Evolutionary conservation across 2,888 invertebrate species (phyloP).

Genomic region (Torymus texanus): DNA sequence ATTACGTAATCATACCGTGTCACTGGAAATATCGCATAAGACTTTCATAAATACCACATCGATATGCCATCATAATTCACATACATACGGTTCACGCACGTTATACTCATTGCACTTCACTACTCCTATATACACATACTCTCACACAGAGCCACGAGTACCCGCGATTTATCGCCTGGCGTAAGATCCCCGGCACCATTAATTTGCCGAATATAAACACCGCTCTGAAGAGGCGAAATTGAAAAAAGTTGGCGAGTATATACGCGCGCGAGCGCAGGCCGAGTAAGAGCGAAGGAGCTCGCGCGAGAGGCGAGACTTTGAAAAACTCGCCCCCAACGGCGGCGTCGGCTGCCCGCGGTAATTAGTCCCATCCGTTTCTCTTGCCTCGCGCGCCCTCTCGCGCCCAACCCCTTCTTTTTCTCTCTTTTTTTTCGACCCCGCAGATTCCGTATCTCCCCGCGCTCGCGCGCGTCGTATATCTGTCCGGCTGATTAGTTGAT

Average conservation of each 20-base stretch:
- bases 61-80: no score
- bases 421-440: neutral
- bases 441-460: slow-evolving; percentile 10
- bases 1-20: no score
- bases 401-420: neutral
- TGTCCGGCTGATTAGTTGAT: slow-evolving; percentile 55
- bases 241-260: slow-evolving; percentile 51
- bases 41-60: no score
- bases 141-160: neutral
- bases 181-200: slow-evolving; percentile 19
- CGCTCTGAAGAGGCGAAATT: slow-evolving; percentile 47
- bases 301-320: slow-evolving; percentile 35
- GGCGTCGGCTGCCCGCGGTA: slow-evolving; percentile 28
- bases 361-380: slow-evolving; percentile 52
- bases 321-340: slow-evolving; percentile 37
- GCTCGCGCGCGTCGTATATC: slow-evolving; percentile 50
- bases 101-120: no score
- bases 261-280: no score
- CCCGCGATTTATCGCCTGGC: neutral
- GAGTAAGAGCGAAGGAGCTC: no score
- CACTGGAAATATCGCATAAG: no score
- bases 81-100: no score
- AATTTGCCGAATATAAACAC: slow-evolving; percentile 54
- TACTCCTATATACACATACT: no score
- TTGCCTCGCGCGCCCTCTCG: neutral